Base-by-base conservation (phyloP, 2,888 invertebrate genomes). In the Acrobasis repandana region DNA sequence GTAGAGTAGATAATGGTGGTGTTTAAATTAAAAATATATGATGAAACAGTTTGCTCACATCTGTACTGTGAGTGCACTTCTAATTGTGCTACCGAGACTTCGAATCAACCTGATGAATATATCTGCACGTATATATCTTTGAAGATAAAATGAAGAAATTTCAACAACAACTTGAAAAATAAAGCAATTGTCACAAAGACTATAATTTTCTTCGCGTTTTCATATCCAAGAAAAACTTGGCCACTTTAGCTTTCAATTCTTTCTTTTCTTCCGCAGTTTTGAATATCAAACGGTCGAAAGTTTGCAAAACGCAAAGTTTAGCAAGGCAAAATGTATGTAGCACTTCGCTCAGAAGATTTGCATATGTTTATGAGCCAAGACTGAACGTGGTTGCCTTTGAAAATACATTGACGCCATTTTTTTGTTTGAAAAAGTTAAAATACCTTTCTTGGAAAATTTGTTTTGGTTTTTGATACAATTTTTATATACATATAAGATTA, bases 231-330 rank as follows among this genome's bases (percentile, higher is more conserved):
- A n/a, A 34, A 15, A 52, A 52, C 33, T 33, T 36, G n/a, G 16
- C 10, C 15, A 36, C 52, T 52, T 52, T 52, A 16, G 16, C 10
- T 15, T 36, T 11, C 16, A 52, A 33, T 16, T 52, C 38, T 52
- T 52, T 36, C 9, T 54, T 54, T 43, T 54, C 18, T 43, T 38
- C 18, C 38, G 6, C 54, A 38, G 54, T 54, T 54, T 54, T 38
- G 54, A 54, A 54, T 43, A 54, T 43, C 54, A 54, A 54, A 38
- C 38, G 38, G 38, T 16, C 4, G 15, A 16, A 52, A 52, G 52
- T 52, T 52, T 11, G 15, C 2, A 36, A 16, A 15, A 28, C 34
- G 52, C 15, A 54, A 54, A 54, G 54, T 54, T 54, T 18, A 43
- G 54, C 11, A 20, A 15, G 9, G 52, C 16, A 18, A 38, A 38